Evolutionary conservation across 2,113 vertebrate genomes (phyloP).

Genomic region (Muscicapa adusta): DNA sequence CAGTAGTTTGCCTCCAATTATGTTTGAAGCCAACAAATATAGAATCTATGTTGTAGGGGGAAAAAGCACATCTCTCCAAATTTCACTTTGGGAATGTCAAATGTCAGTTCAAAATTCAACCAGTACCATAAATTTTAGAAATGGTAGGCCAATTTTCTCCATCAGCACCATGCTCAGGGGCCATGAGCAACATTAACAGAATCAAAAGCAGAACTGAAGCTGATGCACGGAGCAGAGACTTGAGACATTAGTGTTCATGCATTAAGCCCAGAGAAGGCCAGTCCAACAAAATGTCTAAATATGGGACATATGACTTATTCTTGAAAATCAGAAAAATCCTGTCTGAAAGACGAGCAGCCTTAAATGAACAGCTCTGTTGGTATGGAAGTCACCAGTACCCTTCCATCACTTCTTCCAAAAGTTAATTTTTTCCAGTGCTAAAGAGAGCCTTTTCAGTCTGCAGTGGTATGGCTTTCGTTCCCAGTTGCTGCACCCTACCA

Average conservation of each 20-base stretch:
- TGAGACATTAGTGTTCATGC: not conserved
- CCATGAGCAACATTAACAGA: not conserved
- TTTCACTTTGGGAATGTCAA: constrained; percentile 14
- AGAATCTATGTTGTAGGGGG: not conserved
- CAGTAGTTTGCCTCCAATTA: not conserved
- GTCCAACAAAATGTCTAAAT: not conserved
- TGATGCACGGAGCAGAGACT: not conserved
- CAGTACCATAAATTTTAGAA: not conserved
- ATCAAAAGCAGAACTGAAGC: not conserved
- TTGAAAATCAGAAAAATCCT: not conserved
- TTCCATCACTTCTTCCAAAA: not conserved
- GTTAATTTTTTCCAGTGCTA: not conserved
- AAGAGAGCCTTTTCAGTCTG: not conserved
- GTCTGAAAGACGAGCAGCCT: not conserved
- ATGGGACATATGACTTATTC: not conserved
- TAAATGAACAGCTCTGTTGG: not conserved
- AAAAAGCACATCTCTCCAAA: not conserved
- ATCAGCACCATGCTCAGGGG: not conserved
- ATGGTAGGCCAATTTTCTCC: not conserved
- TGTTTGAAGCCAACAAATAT: not conserved
- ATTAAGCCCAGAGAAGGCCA: not conserved
- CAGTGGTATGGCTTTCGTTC: not conserved
- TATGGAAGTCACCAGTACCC: not conserved
- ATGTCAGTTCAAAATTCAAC: constrained; percentile 1
- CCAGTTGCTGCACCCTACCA: not conserved